phyloP scores from a whole-genome alignment of 1,140 invertebrate genomes.

The Penaeus chinensis region DNA sequence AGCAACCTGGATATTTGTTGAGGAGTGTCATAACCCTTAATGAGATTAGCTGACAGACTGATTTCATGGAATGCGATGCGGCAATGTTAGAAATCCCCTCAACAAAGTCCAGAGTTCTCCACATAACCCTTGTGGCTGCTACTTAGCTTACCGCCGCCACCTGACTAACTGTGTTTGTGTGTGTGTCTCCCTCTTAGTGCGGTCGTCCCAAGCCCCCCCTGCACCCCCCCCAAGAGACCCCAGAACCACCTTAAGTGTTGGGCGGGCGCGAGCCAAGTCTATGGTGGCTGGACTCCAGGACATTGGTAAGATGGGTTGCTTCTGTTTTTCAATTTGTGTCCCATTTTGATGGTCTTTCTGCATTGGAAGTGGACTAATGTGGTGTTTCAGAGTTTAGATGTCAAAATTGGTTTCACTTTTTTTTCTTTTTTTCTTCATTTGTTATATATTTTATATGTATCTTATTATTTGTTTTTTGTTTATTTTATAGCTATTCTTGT shows the following conservation, averaged over 20 bases:
- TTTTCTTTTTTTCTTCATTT: too few relatives aligned
- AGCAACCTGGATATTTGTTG: slow-evolving; percentile 38
- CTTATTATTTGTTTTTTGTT: too few relatives aligned
- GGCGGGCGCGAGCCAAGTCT: slow-evolving; percentile 86
- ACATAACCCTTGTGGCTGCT: slow-evolving; percentile 41
- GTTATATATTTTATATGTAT: too few relatives aligned
- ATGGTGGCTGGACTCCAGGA: slow-evolving; percentile 83
- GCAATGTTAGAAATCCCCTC: slow-evolving; percentile 18
- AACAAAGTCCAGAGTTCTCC: slow-evolving; percentile 25
- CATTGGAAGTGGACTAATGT: too few relatives aligned
- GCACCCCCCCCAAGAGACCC: slow-evolving; percentile 92
- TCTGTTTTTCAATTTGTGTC: slow-evolving; percentile 20
- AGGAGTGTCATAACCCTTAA: slow-evolving; percentile 3
- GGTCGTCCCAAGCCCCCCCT: slow-evolving; percentile 72
- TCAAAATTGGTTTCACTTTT: too few relatives aligned
- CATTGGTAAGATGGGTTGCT: slow-evolving; percentile 51
- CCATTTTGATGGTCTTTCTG: slow-evolving; percentile 17
- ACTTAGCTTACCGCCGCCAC: slow-evolving; percentile 35
- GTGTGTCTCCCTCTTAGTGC: slow-evolving; percentile 43
- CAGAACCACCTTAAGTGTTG: slow-evolving; percentile 92
- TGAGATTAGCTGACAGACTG: too few relatives aligned
- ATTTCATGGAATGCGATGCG: too few relatives aligned
- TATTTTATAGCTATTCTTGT: too few relatives aligned
- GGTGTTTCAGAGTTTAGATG: too few relatives aligned
- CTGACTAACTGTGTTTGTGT: slow-evolving; percentile 42